Percentiles rank a stretch among this genome's conserved stretches.
phyloP scores from a whole-genome alignment of 2,888 invertebrate genomes.

The Arctia plantaginis region DNA sequence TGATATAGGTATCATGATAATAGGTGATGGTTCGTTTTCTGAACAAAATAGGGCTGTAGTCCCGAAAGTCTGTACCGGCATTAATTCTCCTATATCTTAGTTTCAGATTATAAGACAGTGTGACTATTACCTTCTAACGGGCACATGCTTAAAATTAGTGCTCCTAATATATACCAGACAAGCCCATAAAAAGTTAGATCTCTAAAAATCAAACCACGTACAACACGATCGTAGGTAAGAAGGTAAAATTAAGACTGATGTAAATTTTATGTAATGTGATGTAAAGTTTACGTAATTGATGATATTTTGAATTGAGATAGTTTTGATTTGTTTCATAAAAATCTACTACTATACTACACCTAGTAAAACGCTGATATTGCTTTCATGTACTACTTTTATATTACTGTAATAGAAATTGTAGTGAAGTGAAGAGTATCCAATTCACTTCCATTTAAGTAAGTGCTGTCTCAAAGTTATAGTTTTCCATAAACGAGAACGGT shows the following conservation, averaged over 20 bases:
- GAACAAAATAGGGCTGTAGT: neutral
- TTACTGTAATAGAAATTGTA: neutral
- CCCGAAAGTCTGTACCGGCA: neutral
- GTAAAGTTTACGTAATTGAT: no score
- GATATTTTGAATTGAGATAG: neutral
- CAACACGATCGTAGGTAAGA: neutral
- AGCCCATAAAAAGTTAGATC: no score
- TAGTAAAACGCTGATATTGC: neutral
- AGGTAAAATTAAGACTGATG: no score
- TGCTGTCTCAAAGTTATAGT: slow-evolving; percentile 23
- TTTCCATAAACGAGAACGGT: slow-evolving; percentile 21
- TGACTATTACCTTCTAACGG: no score
- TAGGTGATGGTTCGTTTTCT: no score
- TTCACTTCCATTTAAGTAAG: slow-evolving; percentile 21
- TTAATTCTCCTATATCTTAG: neutral
- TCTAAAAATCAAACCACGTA: no score
- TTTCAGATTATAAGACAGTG: no score
- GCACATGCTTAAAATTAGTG: no score
- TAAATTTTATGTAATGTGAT: no score
- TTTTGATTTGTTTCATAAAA: neutral
- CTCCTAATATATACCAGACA: no score
- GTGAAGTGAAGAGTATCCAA: neutral
- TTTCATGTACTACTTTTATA: neutral
- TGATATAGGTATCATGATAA: no score
- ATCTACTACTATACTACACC: neutral